Conservation (phyloP, 2,797 vertebrate species). For the Corythornis leucogaster region DNA sequence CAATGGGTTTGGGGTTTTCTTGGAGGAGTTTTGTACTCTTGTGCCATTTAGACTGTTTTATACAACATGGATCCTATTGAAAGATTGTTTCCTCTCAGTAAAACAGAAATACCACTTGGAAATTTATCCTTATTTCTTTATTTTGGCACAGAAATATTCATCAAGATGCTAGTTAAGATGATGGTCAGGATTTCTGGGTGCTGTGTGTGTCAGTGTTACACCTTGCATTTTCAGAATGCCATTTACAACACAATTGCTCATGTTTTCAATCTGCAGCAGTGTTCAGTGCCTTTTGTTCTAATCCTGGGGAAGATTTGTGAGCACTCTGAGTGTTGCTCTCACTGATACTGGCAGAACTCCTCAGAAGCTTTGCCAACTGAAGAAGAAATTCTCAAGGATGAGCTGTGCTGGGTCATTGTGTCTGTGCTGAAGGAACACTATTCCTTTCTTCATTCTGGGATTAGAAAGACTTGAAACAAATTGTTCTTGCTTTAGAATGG, state of each 20-base stretch:
- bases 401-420: neutral
- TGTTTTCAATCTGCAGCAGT: neutral
- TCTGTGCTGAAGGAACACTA: neutral
- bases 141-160: neutral
- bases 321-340: neutral
- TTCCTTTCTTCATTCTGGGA: neutral
- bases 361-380: neutral
- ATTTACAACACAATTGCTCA: neutral
- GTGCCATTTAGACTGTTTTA: neutral
- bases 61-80: neutral
- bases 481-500: neutral
- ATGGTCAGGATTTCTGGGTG: neutral
- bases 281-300: neutral
- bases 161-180: neutral
- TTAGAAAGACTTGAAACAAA: neutral
- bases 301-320: neutral
- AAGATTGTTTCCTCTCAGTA: neutral
- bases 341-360: neutral
- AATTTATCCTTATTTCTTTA: neutral
- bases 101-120: neutral
- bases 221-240: neutral
- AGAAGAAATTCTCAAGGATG: neutral
- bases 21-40: neutral
- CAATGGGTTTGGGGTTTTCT: neutral
- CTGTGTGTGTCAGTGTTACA: neutral